phyloP scores from a whole-genome alignment of 2,113 vertebrate genomes.

The Hoplias malabaricus region DNA sequence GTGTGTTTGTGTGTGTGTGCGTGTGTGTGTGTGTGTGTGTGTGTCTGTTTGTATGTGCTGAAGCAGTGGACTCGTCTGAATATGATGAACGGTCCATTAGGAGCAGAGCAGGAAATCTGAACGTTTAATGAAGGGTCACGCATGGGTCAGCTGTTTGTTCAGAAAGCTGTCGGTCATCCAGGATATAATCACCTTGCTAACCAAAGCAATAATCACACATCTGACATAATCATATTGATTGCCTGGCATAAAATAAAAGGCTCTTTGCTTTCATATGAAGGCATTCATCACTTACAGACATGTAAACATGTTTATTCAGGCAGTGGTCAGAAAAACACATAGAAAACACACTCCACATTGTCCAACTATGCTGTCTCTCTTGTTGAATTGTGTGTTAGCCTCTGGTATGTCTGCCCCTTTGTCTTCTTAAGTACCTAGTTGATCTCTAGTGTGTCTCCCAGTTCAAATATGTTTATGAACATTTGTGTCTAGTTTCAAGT shows the following conservation, averaged over 20 bases:
- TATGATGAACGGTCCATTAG: constrained; percentile 16
- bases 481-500: too few species aligned
- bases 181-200: background rate
- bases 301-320: constrained; percentile 11
- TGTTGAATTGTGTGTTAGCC: too few species aligned
- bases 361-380: too few species aligned
- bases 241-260: constrained; percentile 33
- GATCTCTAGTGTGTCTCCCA: too few species aligned
- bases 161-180: constrained; percentile 8
- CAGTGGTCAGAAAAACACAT: too few species aligned
- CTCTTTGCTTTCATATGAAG: background rate
- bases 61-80: background rate
- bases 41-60: background rate
- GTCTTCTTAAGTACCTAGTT: too few species aligned
- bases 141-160: constrained; percentile 15
- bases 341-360: too few species aligned
- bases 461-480: too few species aligned
- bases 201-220: constrained; percentile 9
- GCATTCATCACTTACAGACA: constrained; percentile 8
- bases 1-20: too few species aligned
- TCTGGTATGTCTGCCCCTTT: too few species aligned
- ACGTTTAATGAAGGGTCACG: constrained; percentile 30
- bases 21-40: background rate
- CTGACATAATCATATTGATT: constrained; percentile 48
- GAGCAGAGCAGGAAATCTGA: constrained; percentile 4